Evolutionary conservation across 2,888 invertebrate genomes (phyloP).

Genomic region (Metopia argyrocephala): DNA sequence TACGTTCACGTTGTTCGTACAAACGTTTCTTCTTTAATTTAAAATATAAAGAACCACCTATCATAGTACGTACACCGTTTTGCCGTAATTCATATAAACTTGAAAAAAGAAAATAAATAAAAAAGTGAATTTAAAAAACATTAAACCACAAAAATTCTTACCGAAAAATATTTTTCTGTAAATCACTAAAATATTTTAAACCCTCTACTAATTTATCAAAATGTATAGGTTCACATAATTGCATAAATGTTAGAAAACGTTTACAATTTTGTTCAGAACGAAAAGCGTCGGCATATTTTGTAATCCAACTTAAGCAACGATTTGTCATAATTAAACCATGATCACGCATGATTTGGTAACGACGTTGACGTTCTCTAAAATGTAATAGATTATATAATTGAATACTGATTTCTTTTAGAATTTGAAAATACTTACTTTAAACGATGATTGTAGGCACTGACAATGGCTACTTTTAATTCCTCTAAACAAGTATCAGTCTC

Average conservation of each 20-base stretch:
- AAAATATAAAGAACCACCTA: slow-evolving; percentile 83
- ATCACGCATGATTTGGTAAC: slow-evolving; percentile 85
- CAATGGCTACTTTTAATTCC: slow-evolving; percentile 84
- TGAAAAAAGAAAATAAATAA: slow-evolving; percentile 25
- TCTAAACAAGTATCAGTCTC: slow-evolving; percentile 75
- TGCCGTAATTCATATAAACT: slow-evolving; percentile 83
- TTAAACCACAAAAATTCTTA: slow-evolving; percentile 66
- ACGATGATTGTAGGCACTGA: slow-evolving; percentile 87
- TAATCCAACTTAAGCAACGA: slow-evolving; percentile 84
- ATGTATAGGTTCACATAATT: slow-evolving; percentile 85
- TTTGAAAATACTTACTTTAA: slow-evolving; percentile 78
- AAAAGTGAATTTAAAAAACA: neutral
- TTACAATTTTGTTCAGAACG: slow-evolving; percentile 78
- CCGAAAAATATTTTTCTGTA: slow-evolving; percentile 82
- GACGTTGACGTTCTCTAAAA: slow-evolving; percentile 83
- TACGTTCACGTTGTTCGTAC: slow-evolving; percentile 70
- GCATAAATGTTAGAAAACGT: slow-evolving; percentile 85
- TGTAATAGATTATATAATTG: neutral
- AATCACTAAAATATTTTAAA: slow-evolving; percentile 84
- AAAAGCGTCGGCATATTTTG: slow-evolving; percentile 84
- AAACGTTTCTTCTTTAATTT: slow-evolving; percentile 81
- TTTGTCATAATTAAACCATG: slow-evolving; percentile 89
- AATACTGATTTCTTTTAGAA: neutral
- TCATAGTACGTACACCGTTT: slow-evolving; percentile 85
- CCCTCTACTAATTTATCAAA: slow-evolving; percentile 89